Base-by-base conservation (phyloP, 2,113 vertebrate genomes). In the Gila orcuttii region DNA sequence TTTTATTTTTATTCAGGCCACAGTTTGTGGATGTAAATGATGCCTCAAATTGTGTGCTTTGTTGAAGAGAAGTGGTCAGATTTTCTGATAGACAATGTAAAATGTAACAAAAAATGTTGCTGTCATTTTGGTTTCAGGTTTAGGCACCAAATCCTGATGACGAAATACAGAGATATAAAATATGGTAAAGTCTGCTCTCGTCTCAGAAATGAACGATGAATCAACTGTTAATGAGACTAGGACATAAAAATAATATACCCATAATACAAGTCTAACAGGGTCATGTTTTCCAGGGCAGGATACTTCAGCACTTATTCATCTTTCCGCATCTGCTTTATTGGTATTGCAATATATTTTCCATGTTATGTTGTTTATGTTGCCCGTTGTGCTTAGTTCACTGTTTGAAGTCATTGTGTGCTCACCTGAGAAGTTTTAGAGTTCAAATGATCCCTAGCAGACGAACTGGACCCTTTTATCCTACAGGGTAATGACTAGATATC, bases 241-340 rank as follows among this genome's bases (percentile, higher is more conserved):
- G 69, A n/a, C 23, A 71, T 42, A 71, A 12, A 71, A 42, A 28
- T 28, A 23, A n/a, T 71, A 19, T 71, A n/a, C 68, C 36, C 68
- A 71, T 71, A 23, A 71, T 23, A 42, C 33, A 21, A 23, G 3
- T 39, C 33, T 71, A 71, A 23, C 9, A n/a, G 69, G 36, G 69
- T 11, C 69, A n/a, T 73, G 69, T 42, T 73, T 73, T 73, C 36
- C 21, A 42, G 69, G 10, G 36, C 69, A 73, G 69, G 36, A 73
- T 42, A 39, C 69, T 42, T 73, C 69, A 42, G 69, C 36, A 73
- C 69, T 69, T 36, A 71, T 23, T 21, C 68, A 71, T 73, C 69
- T 73, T 36, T 73, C 36, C 23, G 2, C 21, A n/a, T 42, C 69
- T 73, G 69, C 36, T 42, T 42, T 73, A 73, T 42, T 71, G 19